phyloP scores from a whole-genome alignment of 1,140 invertebrate species.

The Panagrolaimus sp. region DNA sequence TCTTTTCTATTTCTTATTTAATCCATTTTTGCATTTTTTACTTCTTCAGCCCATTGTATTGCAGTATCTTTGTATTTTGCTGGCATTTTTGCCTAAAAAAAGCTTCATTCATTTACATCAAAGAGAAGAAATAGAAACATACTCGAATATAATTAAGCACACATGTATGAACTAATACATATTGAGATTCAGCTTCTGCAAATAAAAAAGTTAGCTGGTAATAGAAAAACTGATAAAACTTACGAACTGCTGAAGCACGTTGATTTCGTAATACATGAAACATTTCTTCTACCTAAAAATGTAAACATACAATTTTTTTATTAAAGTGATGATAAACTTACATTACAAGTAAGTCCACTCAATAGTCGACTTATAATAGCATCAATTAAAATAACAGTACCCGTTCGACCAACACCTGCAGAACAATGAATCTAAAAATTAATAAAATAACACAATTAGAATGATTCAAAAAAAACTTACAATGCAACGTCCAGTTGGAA shows the following conservation, averaged over 20 bases:
- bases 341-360: background rate
- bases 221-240: no score
- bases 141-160: constrained; percentile 3
- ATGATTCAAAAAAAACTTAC: background rate
- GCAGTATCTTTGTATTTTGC: constrained; percentile 8
- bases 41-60: background rate
- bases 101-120: no score
- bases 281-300: constrained; percentile 5
- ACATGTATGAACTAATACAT: background rate
- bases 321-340: background rate
- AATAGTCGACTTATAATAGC: background rate
- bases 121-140: background rate
- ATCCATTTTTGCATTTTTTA: background rate
- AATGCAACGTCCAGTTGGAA: constrained; percentile 1
- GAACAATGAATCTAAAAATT: background rate
- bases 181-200: background rate
- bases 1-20: no score
- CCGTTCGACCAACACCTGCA: background rate
- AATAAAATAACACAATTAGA: no score
- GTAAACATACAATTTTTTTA: background rate
- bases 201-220: no score
- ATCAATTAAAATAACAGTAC: constrained; percentile 6
- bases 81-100: constrained; percentile 14
- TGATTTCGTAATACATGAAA: background rate
- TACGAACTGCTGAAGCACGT: constrained; percentile 1